Percentiles rank a stretch among this genome's conserved stretches.
Conservation (phyloP, 2,797 vertebrate species). For the Discoglossus pictus region DNA sequence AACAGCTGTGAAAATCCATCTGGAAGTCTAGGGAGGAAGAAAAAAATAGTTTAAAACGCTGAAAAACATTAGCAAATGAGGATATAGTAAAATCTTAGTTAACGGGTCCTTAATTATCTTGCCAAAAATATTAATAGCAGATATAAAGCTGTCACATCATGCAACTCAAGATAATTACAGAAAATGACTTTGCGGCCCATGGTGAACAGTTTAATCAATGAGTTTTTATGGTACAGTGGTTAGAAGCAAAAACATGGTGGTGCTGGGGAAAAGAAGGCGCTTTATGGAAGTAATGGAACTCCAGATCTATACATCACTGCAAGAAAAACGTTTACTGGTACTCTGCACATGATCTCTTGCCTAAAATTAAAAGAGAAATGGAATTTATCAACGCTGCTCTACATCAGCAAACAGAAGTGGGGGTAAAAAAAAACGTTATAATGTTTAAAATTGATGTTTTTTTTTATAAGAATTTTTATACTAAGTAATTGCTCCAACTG, state of each 20-base stretch:
- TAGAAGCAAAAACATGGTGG: constrained; percentile 7
- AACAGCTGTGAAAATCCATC: constrained; percentile 97
- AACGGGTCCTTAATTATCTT: constrained; percentile 3
- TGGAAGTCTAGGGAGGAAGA: constrained; percentile 81
- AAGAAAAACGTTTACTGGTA: no score
- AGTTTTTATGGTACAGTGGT: background rate
- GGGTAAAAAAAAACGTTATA: no score
- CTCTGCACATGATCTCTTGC: no score
- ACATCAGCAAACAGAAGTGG: no score
- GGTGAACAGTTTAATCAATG: constrained; percentile 12
- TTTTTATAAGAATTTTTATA: no score
- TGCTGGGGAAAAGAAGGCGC: background rate
- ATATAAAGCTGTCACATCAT: constrained; percentile 22
- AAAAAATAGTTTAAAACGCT: constrained; percentile 27
- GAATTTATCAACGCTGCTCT: no score
- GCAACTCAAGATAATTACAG: constrained; percentile 17
- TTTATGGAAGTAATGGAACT: no score
- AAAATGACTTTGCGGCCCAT: constrained; percentile 18
- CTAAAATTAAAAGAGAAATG: no score
- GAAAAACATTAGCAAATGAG: constrained; percentile 7
- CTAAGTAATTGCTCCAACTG: no score
- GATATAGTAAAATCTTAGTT: constrained; percentile 1
- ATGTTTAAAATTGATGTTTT: no score
- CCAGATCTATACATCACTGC: no score
- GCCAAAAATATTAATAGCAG: constrained; percentile 21